Percentiles rank a stretch among this genome's conserved stretches.
Conservation (phyloP, 2,888 invertebrate species). For the Zaprionus obscuricornis region DNA sequence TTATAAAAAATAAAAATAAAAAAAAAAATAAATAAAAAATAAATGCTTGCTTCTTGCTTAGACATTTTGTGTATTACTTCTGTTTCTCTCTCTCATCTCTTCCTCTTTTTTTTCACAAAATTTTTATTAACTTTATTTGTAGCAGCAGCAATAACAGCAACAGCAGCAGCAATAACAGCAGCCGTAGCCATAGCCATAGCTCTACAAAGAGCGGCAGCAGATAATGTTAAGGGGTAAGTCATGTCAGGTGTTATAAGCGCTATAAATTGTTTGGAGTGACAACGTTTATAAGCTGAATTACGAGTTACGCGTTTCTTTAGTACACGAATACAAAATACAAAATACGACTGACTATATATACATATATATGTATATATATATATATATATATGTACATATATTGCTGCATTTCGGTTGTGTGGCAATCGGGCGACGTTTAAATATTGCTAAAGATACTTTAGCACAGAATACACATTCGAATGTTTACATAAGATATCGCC, state of each 20-base stretch:
- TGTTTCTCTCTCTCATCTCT: neutral
- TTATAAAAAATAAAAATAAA: slow-evolving; percentile 70
- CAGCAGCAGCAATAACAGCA: neutral
- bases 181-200: neutral
- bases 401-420: slow-evolving; percentile 26
- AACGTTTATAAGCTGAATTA: slow-evolving; percentile 42
- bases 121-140: slow-evolving; percentile 76
- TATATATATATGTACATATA: neutral
- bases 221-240: neutral
- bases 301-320: slow-evolving; percentile 12
- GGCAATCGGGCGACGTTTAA: slow-evolving; percentile 50
- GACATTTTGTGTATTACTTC: slow-evolving; percentile 14
- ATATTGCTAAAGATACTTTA: slow-evolving; percentile 66
- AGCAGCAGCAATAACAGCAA: slow-evolving; percentile 4
- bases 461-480: slow-evolving; percentile 47
- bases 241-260: slow-evolving; percentile 71
- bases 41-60: slow-evolving; percentile 64
- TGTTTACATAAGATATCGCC: slow-evolving; percentile 69
- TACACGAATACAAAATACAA: slow-evolving; percentile 8
- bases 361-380: too few species aligned
- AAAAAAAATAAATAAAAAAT: too few species aligned
- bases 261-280: slow-evolving; percentile 49
- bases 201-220: neutral
- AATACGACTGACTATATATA: too few species aligned
- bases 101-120: slow-evolving; percentile 21